Percentiles rank a stretch among this genome's conserved stretches.
These are phyloP conservation scores for Calameuta filiformis DNA, from an alignment of 2,888 invertebrate genomes.

Conservation along the genomic window DNA sequence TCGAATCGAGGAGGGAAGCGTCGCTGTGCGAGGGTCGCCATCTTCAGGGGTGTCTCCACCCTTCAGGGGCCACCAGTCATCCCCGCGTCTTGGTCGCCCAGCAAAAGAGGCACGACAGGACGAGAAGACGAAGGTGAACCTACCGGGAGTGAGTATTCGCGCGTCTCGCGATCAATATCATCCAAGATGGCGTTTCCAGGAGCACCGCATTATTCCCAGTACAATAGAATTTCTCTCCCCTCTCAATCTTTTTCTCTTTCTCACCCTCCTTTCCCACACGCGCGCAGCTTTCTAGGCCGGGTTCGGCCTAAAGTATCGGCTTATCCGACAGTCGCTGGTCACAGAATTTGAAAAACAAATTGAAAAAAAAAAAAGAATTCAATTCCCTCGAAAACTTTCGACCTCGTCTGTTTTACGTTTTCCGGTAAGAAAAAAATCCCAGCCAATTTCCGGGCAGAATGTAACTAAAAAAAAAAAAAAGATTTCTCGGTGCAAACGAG, in stretches of 20 bases:
- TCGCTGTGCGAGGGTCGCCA: conserved; percentile 51
- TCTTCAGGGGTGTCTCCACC: conserved; percentile 59
- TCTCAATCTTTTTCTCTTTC: conserved; percentile 8
- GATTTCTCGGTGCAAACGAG: background rate
- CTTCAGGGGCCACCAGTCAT: conserved; percentile 30
- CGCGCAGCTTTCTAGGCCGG: background rate
- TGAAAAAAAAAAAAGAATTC: background rate
- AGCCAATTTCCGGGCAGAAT: background rate
- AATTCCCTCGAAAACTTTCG: background rate
- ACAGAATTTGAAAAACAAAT: background rate
- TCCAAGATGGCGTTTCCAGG: conserved; percentile 65
- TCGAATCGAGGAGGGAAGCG: conserved; percentile 12
- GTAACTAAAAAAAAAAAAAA: too few species aligned
- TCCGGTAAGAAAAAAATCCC: background rate
- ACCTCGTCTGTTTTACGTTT: background rate
- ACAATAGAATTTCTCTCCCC: conserved; percentile 53
- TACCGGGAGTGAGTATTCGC: conserved; percentile 55
- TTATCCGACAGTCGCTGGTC: background rate
- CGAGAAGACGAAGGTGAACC: conserved; percentile 24
- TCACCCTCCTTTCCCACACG: background rate
- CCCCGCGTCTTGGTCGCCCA: background rate
- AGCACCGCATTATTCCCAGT: conserved; percentile 59
- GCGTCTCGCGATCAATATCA: conserved; percentile 66
- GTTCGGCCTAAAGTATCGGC: background rate
- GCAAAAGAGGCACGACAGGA: conserved; percentile 31